Evolutionary conservation across 2,113 vertebrate species (phyloP), one percentile per base, ranked within the genome.

Genomic region (Rhegmatorhina hoffmannsi): DNA sequence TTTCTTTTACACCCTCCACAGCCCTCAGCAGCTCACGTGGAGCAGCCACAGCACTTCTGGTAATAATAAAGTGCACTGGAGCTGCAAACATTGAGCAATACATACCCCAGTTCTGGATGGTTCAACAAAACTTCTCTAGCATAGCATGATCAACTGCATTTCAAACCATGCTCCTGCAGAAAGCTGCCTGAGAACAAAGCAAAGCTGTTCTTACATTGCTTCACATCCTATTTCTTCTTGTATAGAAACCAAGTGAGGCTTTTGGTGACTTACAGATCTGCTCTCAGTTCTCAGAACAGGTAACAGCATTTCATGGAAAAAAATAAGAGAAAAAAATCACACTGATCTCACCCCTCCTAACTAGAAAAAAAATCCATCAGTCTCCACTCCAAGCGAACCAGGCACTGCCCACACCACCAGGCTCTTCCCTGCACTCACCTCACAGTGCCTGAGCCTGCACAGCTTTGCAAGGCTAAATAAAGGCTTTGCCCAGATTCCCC

Each of bases 371-470:
- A 36, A 25, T 14, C 11, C 16, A 7, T 1, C 4, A 15, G 34
- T 26, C 38, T 40, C 46, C 7, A 2, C 40, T 33, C 52, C 15
- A 2, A 0, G 0, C 11, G n/a, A 28, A 7, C 23, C 3, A 8
- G 43, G 5, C 21, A 60, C 8, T 49, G 14, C 11, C 29, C 5
- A 26, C 1, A 28, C 33, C 4, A 26, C 34, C 73, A 33, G 19
- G 1, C 29, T 69, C 55, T 6, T 43, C 31, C 9, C 84, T 19
- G 6, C 8, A 44, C 74, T 38, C 9, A 69, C 2, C 25, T 43
- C 12, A 0, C 18, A 25, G 33, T 9, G 20, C 17, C 43, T 2
- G 0, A 12, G 3, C 12, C 60, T 12, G 14, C 31, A 4, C 3
- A n/a, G 53, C 40, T 91, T 76, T 20, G 17, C n/a, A 40, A 15